phyloP scores from a whole-genome alignment of 2,888 invertebrate species.

The Chouioia cunea region DNA sequence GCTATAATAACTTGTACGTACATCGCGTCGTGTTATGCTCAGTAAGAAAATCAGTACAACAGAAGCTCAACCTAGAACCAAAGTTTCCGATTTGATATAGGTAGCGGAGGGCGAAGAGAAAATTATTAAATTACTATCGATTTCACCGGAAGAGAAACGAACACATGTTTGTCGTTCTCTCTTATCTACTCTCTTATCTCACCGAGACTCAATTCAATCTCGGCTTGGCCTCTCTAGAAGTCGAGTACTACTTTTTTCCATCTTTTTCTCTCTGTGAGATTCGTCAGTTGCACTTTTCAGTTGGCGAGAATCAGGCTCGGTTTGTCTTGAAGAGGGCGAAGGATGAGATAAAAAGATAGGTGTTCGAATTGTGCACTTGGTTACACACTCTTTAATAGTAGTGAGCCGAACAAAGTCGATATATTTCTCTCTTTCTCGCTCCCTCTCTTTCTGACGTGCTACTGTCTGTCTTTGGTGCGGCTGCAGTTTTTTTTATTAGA shows the following conservation, averaged over 20 bases:
- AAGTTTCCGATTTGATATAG: constrained; percentile 30
- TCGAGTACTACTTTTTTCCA: constrained; percentile 1
- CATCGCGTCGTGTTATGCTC: no score
- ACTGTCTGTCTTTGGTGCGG: constrained; percentile 24
- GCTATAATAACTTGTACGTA: no score
- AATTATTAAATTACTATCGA: constrained; percentile 44
- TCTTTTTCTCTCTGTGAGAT: constrained; percentile 7
- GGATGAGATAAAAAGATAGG: constrained; percentile 13
- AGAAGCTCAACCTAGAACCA: constrained; percentile 1
- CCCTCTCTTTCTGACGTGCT: constrained; percentile 35
- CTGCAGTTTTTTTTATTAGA: constrained; percentile 28
- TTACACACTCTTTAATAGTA: constrained; percentile 27
- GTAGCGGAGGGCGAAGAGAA: constrained; percentile 20
- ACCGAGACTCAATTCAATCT: constrained; percentile 1
- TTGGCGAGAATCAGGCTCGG: constrained; percentile 31
- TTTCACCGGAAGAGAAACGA: constrained; percentile 31
- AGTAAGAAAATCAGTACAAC: no score
- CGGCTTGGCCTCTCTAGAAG: background rate
- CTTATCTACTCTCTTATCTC: background rate
- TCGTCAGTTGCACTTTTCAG: constrained; percentile 31
- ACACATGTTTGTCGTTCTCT: constrained; percentile 35
- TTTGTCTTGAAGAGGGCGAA: constrained; percentile 21
- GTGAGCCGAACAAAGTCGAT: constrained; percentile 6
- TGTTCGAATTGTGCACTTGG: constrained; percentile 9
- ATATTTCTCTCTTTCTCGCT: constrained; percentile 4